phyloP scores from a whole-genome alignment of 2,888 invertebrate genomes.

The Sepiola atlantica region DNA sequence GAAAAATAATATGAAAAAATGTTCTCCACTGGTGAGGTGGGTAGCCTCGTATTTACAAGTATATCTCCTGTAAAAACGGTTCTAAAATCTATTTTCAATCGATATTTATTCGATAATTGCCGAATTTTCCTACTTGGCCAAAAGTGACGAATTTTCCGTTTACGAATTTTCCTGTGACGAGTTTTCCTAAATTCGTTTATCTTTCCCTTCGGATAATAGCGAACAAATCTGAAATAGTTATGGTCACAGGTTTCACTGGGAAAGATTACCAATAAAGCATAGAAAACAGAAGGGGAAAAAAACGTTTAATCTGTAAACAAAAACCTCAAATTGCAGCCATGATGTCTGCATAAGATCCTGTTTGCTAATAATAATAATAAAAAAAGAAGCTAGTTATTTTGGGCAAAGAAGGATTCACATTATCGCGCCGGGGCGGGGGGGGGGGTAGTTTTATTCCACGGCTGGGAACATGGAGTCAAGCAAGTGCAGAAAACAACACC shows the following conservation, averaged over 20 bases:
- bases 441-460: neutral
- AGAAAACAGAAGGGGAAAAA: neutral
- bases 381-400: neutral
- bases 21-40: too few relatives aligned
- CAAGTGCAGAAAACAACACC: neutral
- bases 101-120: too few relatives aligned
- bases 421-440: too few relatives aligned
- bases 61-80: too few relatives aligned
- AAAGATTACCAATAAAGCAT: neutral
- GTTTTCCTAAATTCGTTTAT: too few relatives aligned
- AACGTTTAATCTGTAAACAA: slow-evolving; percentile 32
- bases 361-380: neutral
- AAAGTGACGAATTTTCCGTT: too few relatives aligned
- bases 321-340: neutral
- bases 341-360: neutral
- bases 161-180: too few relatives aligned
- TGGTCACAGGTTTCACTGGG: neutral
- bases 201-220: neutral
- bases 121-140: too few relatives aligned
- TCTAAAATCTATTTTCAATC: too few relatives aligned
- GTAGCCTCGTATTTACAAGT: too few relatives aligned
- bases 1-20: too few relatives aligned
- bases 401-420: neutral
- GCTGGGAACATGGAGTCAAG: neutral
- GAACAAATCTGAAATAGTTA: neutral